A percentile compares a stretch with the other conserved stretches of the same genome.
These are phyloP conservation scores for Vireo griseus DNA, from an alignment of 2,797 vertebrate species.

Conservation along the genomic window DNA sequence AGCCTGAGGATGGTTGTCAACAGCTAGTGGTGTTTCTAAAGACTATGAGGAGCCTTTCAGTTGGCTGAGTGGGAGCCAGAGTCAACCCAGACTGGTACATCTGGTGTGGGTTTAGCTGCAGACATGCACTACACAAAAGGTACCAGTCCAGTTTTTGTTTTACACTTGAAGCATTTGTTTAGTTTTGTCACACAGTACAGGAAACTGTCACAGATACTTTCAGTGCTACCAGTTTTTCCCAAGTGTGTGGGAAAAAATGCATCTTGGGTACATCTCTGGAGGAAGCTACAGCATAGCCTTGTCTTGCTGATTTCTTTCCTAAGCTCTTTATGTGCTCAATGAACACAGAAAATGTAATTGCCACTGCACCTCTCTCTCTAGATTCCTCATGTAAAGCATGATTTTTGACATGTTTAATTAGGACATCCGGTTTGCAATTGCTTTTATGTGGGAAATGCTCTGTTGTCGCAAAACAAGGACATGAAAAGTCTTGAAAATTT, in stretches of 20 bases:
- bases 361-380: background rate
- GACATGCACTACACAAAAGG: background rate
- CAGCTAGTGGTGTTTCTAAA: background rate
- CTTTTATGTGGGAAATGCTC: background rate
- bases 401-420: background rate
- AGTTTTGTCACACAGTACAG: background rate
- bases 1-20: background rate
- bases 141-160: background rate
- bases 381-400: background rate
- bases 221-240: background rate
- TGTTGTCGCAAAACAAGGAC: background rate
- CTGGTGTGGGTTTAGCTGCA: background rate
- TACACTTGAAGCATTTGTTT: background rate
- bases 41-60: background rate
- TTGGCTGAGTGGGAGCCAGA: background rate
- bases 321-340: background rate
- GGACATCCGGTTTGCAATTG: background rate
- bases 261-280: background rate
- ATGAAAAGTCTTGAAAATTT: background rate
- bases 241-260: background rate
- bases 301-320: background rate
- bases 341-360: background rate
- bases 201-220: background rate
- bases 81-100: fast-evolving
- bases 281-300: background rate